Evolutionary conservation across 2,113 vertebrate genomes (phyloP).

Genomic region (Craseonycteris thonglongyai): DNA sequence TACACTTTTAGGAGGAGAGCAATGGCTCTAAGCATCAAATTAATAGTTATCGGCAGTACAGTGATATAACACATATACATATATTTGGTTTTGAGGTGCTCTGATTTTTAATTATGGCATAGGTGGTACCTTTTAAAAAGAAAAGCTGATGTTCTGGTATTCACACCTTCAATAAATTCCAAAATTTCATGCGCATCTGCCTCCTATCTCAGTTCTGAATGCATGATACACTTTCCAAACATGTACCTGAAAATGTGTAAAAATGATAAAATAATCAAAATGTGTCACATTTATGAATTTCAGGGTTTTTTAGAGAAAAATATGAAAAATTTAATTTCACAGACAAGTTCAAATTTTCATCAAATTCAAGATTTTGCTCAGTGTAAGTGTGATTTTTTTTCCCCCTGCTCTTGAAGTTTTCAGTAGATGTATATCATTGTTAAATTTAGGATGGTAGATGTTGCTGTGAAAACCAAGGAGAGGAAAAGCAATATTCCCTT

Average conservation of each 20-base stretch:
- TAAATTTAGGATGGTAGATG: neutral
- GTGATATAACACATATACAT: neutral
- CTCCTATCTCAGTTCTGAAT: neutral
- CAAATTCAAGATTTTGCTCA: neutral
- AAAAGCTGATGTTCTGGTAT: neutral
- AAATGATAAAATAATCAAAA: neutral
- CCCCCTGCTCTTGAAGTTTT: neutral
- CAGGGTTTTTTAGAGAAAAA: neutral
- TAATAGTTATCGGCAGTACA: neutral
- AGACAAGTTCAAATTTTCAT: neutral
- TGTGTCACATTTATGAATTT: neutral
- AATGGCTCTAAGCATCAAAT: neutral
- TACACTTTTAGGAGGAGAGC: neutral
- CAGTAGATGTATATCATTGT: neutral
- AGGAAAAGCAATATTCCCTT: neutral
- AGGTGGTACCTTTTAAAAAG: neutral
- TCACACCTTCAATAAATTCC: neutral
- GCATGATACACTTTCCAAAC: neutral
- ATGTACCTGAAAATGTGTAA: neutral
- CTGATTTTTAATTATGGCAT: conserved; percentile 9
- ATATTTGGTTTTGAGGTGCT: neutral
- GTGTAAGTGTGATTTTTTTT: neutral
- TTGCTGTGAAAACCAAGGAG: neutral
- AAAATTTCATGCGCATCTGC: neutral
- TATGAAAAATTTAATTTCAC: neutral